phyloP scores from a whole-genome alignment of 2,797 vertebrate genomes.

The Tadarida brasiliensis region DNA sequence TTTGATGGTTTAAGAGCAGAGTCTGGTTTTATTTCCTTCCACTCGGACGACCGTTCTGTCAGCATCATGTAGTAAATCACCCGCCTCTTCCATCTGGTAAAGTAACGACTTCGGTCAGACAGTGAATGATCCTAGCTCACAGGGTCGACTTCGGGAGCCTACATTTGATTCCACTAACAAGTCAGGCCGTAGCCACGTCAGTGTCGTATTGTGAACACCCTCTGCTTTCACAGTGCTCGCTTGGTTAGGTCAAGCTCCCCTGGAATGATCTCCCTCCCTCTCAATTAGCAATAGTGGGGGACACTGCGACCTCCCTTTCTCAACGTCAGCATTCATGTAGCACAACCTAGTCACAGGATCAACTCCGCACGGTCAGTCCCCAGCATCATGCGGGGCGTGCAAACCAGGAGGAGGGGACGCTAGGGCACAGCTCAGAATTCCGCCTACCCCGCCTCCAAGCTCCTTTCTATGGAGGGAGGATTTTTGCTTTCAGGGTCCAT shows the following conservation, averaged over 20 bases:
- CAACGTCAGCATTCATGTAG: background rate
- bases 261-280: background rate
- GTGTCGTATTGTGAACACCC: background rate
- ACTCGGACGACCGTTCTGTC: background rate
- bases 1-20: background rate
- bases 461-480: background rate
- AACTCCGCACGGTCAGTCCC: background rate
- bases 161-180: background rate
- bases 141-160: background rate
- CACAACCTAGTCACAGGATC: background rate
- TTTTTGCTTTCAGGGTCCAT: background rate
- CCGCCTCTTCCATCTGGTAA: background rate
- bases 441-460: background rate
- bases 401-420: too few species aligned
- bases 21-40: background rate
- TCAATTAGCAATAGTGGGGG: background rate
- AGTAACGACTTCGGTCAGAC: background rate
- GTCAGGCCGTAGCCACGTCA: background rate
- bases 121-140: background rate
- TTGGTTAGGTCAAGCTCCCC: background rate
- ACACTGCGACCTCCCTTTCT: background rate
- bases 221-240: background rate
- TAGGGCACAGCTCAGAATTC: background rate
- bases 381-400: fast-evolving
- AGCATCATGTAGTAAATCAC: background rate